Evolutionary conservation across 2,888 invertebrate genomes (phyloP).

Genomic region (Synanthedon myopaeformis): DNA sequence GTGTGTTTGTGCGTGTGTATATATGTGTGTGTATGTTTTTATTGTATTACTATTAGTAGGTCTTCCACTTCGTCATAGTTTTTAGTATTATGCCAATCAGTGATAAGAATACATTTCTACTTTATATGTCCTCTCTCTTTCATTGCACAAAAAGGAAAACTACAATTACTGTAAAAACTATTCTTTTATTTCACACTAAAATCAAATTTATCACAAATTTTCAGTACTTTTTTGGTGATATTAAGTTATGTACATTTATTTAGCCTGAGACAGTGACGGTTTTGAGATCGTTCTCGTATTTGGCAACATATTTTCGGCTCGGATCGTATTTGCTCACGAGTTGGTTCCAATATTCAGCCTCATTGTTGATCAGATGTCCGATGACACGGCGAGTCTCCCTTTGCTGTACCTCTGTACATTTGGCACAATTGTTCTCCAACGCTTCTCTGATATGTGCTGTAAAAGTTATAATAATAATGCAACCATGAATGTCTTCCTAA

Average conservation of each 20-base stretch:
- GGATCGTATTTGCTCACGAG: conserved; percentile 31
- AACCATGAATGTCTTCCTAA: too few species aligned
- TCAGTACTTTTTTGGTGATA: neutral
- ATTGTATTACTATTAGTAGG: too few species aligned
- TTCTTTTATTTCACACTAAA: neutral
- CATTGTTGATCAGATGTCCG: conserved; percentile 13
- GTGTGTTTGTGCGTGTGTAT: too few species aligned
- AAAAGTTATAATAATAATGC: neutral
- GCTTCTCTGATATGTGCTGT: conserved; percentile 15
- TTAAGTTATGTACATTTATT: neutral
- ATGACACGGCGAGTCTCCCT: conserved; percentile 11
- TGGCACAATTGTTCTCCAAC: conserved; percentile 12
- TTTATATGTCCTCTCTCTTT: too few species aligned
- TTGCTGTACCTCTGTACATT: conserved; percentile 14
- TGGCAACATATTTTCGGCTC: conserved; percentile 19
- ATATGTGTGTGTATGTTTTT: too few species aligned
- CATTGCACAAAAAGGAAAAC: too few species aligned
- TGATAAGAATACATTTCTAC: too few species aligned
- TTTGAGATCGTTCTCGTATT: conserved; percentile 31
- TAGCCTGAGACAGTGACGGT: neutral
- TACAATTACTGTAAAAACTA: neutral
- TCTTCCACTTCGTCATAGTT: too few species aligned
- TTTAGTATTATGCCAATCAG: too few species aligned
- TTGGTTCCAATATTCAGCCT: conserved; percentile 24
- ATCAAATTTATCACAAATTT: neutral